phyloP scores from a whole-genome alignment of 2,888 invertebrate species.

The Ashinkailepas kermadecensis region DNA sequence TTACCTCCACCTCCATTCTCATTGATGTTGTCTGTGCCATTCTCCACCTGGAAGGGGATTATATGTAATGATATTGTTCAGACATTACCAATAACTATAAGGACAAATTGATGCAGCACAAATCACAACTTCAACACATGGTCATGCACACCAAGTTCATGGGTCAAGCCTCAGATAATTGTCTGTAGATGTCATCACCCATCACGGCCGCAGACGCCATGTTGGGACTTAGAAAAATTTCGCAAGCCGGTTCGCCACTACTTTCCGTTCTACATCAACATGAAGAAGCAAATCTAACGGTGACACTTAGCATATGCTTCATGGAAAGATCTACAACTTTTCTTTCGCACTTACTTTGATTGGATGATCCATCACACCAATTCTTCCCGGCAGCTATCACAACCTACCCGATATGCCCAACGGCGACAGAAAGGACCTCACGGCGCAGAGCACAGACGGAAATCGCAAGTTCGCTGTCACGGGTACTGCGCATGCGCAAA shows the following conservation, averaged over 20 bases:
- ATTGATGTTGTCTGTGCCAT: not conserved
- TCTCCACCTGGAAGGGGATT: not conserved
- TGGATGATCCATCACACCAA: not conserved
- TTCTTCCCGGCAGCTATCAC: too few relatives aligned
- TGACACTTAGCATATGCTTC: too few relatives aligned
- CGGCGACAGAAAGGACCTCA: not conserved
- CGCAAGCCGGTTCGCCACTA: not conserved
- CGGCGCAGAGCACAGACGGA: not conserved
- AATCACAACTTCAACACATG: too few relatives aligned
- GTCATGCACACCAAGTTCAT: too few relatives aligned
- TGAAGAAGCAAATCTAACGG: too few relatives aligned
- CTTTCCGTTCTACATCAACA: not conserved
- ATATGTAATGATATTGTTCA: too few relatives aligned
- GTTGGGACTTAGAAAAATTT: constrained; percentile 74
- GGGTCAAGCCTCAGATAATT: too few relatives aligned
- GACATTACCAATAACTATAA: not conserved
- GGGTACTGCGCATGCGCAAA: not conserved
- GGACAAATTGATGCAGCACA: too few relatives aligned
- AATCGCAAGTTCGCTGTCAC: not conserved
- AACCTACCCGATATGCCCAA: not conserved
- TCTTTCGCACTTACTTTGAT: not conserved
- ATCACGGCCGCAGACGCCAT: constrained; percentile 50
- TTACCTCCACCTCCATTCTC: not conserved
- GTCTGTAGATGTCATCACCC: too few relatives aligned
- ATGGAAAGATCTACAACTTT: not conserved